These are phyloP conservation scores for Chrysocyon brachyurus DNA, from an alignment of 2,797 vertebrate species.

Conservation along the genomic window DNA sequence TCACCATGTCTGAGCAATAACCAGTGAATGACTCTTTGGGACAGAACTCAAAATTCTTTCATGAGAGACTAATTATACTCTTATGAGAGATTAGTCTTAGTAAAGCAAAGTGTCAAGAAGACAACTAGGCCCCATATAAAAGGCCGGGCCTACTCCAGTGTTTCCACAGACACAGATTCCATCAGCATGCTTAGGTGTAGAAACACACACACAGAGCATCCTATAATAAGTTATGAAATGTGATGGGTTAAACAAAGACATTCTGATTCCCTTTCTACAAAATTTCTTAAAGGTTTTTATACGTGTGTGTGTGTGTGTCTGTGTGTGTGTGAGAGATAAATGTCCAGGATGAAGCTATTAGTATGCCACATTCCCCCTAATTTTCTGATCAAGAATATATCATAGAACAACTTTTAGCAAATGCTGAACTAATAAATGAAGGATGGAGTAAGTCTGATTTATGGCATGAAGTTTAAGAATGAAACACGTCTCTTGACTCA, in stretches of 20 bases:
- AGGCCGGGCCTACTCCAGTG: not conserved
- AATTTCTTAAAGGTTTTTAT: not conserved
- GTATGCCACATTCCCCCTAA: not conserved
- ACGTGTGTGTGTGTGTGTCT: not conserved
- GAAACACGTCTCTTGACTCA: not conserved
- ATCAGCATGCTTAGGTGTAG: not conserved
- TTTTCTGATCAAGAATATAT: not conserved
- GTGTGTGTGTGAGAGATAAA: not conserved
- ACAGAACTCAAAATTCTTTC: not conserved
- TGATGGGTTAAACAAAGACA: not conserved
- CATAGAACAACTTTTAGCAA: not conserved
- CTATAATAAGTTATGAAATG: not conserved
- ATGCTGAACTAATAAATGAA: not conserved
- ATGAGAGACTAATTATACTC: not conserved
- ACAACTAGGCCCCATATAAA: not conserved
- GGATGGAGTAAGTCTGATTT: not conserved
- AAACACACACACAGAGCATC: not conserved
- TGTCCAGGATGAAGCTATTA: not conserved
- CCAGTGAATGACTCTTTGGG: accelerated
- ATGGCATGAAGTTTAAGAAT: not conserved
- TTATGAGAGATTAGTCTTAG: not conserved
- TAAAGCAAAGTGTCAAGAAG: not conserved
- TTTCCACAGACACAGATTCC: not conserved
- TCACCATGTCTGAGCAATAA: not conserved
- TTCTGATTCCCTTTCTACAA: not conserved